Conservation (phyloP, 1,140 invertebrate species). For the Anoplophora glabripennis region DNA sequence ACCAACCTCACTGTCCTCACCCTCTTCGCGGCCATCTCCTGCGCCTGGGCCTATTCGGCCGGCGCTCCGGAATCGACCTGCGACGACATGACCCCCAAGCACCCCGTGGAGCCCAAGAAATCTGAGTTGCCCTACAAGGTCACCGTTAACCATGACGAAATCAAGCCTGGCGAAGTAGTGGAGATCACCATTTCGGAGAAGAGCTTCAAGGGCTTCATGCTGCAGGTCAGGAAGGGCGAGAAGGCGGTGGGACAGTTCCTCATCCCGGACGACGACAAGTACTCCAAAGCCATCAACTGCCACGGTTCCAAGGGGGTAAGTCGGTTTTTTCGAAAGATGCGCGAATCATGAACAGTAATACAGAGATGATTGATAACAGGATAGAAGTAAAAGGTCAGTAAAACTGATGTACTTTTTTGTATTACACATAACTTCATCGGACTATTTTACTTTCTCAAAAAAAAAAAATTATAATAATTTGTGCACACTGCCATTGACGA, state of each 20-base stretch:
- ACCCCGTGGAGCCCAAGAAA: constrained; percentile 41
- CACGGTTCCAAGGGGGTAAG: constrained; percentile 37
- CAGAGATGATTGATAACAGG: no score
- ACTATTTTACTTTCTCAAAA: no score
- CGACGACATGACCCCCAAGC: constrained; percentile 47
- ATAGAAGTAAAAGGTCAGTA: no score
- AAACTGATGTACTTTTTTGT: no score
- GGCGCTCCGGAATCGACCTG: constrained; percentile 48
- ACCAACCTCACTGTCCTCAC: neutral
- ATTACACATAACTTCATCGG: no score
- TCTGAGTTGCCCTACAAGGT: constrained; percentile 45
- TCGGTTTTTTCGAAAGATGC: neutral
- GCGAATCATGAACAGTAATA: no score
- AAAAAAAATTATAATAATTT: no score
- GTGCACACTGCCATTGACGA: no score
- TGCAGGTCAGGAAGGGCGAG: constrained; percentile 47
- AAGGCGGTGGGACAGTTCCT: constrained; percentile 47
- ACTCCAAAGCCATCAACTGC: constrained; percentile 43
- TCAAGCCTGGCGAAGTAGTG: constrained; percentile 40
- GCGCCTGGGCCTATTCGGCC: constrained; percentile 32
- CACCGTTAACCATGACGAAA: constrained; percentile 35
- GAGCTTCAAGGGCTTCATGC: constrained; percentile 49
- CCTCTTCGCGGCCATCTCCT: constrained; percentile 17
- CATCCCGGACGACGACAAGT: constrained; percentile 37
- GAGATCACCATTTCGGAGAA: constrained; percentile 42